Evolutionary conservation across 2,797 vertebrate genomes (phyloP).

Genomic region (Amblyraja radiata): DNA sequence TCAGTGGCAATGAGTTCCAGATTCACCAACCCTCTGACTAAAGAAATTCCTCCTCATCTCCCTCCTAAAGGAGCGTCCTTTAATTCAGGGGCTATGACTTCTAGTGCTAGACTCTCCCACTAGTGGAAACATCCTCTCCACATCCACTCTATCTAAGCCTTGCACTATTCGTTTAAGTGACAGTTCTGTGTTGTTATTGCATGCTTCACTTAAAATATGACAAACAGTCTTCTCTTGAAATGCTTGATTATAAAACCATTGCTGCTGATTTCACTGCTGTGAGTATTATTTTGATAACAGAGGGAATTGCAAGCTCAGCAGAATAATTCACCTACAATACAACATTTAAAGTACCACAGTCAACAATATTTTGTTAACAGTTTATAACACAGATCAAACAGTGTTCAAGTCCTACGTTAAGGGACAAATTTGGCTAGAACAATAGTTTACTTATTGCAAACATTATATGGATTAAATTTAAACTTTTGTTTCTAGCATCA

Average conservation of each 20-base stretch:
- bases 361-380: neutral
- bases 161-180: too few species aligned
- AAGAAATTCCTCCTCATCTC: too few species aligned
- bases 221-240: too few species aligned
- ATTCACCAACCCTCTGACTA: too few species aligned
- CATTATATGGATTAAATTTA: neutral
- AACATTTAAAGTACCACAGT: neutral
- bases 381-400: neutral
- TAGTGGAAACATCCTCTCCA: too few species aligned
- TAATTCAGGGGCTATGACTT: too few species aligned
- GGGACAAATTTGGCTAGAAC: neutral
- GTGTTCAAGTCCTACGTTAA: neutral
- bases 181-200: neutral
- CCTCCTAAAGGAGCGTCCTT: too few species aligned
- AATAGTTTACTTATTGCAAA: neutral
- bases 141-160: too few species aligned
- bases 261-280: neutral
- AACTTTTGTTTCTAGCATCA: neutral
- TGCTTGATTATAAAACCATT: neutral
- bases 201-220: too few species aligned
- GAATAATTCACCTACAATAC: neutral
- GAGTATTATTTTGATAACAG: neutral
- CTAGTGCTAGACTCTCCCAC: too few species aligned
- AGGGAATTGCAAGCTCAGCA: neutral
- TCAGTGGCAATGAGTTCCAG: too few species aligned